Evolutionary conservation across 2,888 invertebrate genomes (phyloP).

Genomic region (Eristalis intricaria): DNA sequence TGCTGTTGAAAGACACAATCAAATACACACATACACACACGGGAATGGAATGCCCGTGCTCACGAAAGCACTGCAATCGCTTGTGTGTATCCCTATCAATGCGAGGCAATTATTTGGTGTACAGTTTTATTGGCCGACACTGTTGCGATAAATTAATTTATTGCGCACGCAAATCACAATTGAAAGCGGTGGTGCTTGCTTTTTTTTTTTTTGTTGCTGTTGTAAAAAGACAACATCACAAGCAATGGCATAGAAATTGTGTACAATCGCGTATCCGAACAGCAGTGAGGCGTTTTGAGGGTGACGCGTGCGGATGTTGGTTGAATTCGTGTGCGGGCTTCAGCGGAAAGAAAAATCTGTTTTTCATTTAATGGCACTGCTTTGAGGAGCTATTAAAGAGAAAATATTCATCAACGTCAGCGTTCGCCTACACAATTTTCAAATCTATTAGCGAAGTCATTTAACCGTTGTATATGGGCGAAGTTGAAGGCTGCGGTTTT

Average conservation of each 20-base stretch:
- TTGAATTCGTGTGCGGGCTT: not conserved
- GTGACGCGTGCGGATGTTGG: too few relatives aligned
- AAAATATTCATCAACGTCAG: not conserved
- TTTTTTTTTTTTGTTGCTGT: not conserved
- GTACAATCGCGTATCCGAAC: not conserved
- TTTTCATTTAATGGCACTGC: not conserved
- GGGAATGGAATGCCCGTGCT: not conserved
- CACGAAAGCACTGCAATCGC: not conserved
- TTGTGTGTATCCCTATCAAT: not conserved
- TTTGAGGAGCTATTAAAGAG: not conserved
- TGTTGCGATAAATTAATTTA: constrained; percentile 40
- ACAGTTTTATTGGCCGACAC: not conserved
- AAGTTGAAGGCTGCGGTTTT: not conserved
- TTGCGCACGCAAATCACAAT: constrained; percentile 32
- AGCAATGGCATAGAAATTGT: not conserved
- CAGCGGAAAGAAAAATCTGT: not conserved
- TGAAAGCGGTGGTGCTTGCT: not conserved
- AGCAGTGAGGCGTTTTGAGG: not conserved
- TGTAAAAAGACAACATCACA: not conserved
- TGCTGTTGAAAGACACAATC: not conserved
- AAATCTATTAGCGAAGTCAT: not conserved
- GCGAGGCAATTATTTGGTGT: not conserved
- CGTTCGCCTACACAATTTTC: not conserved
- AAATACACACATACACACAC: not conserved
- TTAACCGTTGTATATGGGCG: not conserved